Percentiles rank a stretch among this genome's conserved stretches.
Evolutionary conservation across 2,797 vertebrate species (phyloP).

Genomic region (Malacoctenus gilli): DNA sequence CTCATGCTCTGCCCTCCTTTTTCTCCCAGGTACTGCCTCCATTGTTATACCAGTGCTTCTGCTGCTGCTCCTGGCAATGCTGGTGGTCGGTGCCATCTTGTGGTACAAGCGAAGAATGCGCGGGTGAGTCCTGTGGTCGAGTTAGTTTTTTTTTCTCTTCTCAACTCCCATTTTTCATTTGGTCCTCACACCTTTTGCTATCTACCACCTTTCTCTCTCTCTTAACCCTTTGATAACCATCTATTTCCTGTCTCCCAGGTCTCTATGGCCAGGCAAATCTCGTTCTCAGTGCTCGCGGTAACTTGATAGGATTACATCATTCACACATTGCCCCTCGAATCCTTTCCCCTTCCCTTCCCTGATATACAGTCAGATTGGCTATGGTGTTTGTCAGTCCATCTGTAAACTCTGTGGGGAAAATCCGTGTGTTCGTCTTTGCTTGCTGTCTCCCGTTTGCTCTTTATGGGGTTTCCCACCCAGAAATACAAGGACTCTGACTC

Average conservation of each 20-base stretch:
- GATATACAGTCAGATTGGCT: conserved; percentile 42
- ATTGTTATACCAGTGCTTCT: conserved; percentile 87
- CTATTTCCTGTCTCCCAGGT: conserved; percentile 84
- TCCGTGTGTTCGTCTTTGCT: conserved; percentile 61
- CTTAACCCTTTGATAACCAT: conserved; percentile 73
- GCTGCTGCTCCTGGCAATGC: conserved; percentile 84
- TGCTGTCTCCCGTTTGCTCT: conserved; percentile 64
- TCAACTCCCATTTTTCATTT: conserved; percentile 49
- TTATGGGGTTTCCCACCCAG: conserved; percentile 44
- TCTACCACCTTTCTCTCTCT: conserved; percentile 49
- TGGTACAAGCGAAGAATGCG: conserved; percentile 95
- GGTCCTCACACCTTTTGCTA: conserved; percentile 45
- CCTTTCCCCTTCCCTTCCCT: conserved; percentile 33
- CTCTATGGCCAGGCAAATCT: conserved; percentile 83
- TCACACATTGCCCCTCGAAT: conserved; percentile 55
- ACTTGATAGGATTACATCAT: conserved; percentile 77
- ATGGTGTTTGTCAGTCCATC: conserved; percentile 53
- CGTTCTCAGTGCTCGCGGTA: conserved; percentile 84
- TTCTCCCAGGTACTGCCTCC: conserved; percentile 83
- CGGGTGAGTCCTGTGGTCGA: conserved; percentile 82
- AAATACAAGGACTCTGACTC: conserved; percentile 57
- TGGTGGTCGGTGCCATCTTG: conserved; percentile 86
- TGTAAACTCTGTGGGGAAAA: conserved; percentile 50
- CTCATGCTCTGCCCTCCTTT: conserved; percentile 7
- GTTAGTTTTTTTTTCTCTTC: not conserved